phyloP scores from a whole-genome alignment of 2,797 vertebrate species.

The Gymnopithys bicolor region DNA sequence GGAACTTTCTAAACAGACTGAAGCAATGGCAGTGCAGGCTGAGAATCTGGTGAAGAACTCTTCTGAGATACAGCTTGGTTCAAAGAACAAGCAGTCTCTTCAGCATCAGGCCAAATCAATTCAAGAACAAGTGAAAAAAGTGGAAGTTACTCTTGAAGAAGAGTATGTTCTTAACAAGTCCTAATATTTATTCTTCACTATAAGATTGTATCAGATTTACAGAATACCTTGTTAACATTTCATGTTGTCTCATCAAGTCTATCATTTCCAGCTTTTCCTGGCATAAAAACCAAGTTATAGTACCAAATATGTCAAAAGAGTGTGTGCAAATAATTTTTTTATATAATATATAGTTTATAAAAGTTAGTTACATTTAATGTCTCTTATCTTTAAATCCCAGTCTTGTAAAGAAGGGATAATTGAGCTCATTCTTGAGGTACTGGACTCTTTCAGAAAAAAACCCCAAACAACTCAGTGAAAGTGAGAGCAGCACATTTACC shows the following conservation, averaged over 20 bases:
- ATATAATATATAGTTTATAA: neutral
- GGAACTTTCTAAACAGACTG: conserved; percentile 85
- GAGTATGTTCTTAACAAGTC: conserved; percentile 87
- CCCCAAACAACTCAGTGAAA: neutral
- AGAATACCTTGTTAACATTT: conserved; percentile 45
- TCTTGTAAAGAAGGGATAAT: neutral
- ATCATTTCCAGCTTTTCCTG: conserved; percentile 62
- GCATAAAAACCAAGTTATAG: neutral
- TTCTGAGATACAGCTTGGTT: conserved; percentile 90
- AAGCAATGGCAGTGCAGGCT: conserved; percentile 85
- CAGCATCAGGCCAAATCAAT: conserved; percentile 85
- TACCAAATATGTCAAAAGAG: conserved; percentile 17
- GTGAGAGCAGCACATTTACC: neutral
- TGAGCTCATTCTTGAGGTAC: conserved; percentile 3
- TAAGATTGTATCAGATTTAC: conserved; percentile 57
- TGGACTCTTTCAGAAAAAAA: neutral
- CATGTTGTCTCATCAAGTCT: conserved; percentile 43
- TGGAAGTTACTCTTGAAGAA: conserved; percentile 87
- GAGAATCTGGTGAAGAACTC: conserved; percentile 89
- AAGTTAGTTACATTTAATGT: neutral
- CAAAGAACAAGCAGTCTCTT: conserved; percentile 86
- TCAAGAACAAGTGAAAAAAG: conserved; percentile 87
- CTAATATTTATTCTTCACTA: conserved; percentile 68
- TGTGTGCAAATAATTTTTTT: neutral
- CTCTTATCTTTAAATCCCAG: neutral